A percentile compares a stretch with the other conserved stretches of the same genome.
Evolutionary conservation across 2,113 vertebrate genomes (phyloP).

Genomic region (Laterallus jamaicensis): DNA sequence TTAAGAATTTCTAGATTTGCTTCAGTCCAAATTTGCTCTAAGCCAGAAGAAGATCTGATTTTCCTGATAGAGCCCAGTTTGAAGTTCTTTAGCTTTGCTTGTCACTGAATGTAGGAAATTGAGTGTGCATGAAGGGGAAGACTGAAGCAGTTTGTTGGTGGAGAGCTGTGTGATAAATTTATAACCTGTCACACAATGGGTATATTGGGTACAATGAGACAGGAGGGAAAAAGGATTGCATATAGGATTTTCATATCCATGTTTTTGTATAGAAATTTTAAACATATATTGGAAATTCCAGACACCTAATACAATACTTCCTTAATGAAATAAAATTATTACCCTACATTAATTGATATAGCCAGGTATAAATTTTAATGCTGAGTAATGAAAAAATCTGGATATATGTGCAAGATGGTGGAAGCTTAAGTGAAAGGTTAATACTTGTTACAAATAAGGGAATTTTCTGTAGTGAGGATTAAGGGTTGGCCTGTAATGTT

Average conservation of each 20-base stretch:
- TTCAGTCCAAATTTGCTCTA: background rate
- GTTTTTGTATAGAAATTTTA: background rate
- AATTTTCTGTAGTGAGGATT: background rate
- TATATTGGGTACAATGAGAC: background rate
- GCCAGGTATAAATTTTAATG: background rate
- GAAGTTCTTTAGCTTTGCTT: background rate
- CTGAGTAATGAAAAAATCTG: background rate
- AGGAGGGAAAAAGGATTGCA: background rate
- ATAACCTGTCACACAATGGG: background rate
- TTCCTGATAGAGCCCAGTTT: background rate
- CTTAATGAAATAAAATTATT: background rate
- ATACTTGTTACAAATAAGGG: background rate
- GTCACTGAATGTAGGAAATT: background rate
- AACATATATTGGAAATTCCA: background rate
- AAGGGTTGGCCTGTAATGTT: background rate
- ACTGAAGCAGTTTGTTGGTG: background rate
- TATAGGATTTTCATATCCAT: background rate
- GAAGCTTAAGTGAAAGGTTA: background rate
- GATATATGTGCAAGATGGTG: background rate
- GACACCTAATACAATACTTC: background rate
- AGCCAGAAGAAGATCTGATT: background rate
- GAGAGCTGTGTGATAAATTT: background rate
- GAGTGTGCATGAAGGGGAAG: background rate
- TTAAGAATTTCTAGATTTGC: background rate
- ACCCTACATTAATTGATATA: background rate